These are phyloP conservation scores for Perognathus longimembris DNA, from an alignment of 2,113 vertebrate genomes.

Conservation along the genomic window DNA sequence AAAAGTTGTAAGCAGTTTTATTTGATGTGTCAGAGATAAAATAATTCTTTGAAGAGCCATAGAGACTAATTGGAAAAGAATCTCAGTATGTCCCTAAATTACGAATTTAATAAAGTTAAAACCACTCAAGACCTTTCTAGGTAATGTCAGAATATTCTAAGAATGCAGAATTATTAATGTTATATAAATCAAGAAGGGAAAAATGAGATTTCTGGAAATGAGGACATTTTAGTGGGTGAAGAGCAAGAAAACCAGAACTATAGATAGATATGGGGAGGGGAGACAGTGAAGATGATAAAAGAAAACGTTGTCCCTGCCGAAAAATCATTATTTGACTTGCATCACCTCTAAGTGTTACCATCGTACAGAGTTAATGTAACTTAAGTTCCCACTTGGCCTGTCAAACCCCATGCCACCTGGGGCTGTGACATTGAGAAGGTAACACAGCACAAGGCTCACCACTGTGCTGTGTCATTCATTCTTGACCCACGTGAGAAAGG, in stretches of 20 bases:
- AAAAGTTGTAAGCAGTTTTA: conserved; percentile 84
- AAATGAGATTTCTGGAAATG: conserved; percentile 34
- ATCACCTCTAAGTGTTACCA: neutral
- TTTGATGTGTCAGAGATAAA: conserved; percentile 88
- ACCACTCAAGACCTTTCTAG: conserved; percentile 24
- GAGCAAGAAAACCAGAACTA: neutral
- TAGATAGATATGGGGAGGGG: neutral
- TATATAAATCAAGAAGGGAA: conserved; percentile 25
- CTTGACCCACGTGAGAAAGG: neutral
- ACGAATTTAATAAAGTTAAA: conserved; percentile 73
- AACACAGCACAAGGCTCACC: no score
- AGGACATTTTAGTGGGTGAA: conserved; percentile 32
- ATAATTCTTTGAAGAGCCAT: conserved; percentile 84
- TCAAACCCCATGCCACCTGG: neutral
- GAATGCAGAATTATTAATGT: conserved; percentile 35
- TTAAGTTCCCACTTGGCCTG: conserved; percentile 42
- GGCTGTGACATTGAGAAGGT: neutral
- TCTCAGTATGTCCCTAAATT: conserved; percentile 81
- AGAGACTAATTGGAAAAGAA: conserved; percentile 86
- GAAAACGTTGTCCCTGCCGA: neutral
- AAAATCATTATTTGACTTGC: neutral
- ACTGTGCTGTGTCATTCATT: no score
- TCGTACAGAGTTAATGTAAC: conserved; percentile 10
- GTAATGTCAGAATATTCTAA: neutral
- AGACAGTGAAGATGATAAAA: neutral